Evolutionary conservation across 2,888 invertebrate genomes (phyloP), one percentile per base, ranked within the genome.

Genomic region (Cephus spinipes): DNA sequence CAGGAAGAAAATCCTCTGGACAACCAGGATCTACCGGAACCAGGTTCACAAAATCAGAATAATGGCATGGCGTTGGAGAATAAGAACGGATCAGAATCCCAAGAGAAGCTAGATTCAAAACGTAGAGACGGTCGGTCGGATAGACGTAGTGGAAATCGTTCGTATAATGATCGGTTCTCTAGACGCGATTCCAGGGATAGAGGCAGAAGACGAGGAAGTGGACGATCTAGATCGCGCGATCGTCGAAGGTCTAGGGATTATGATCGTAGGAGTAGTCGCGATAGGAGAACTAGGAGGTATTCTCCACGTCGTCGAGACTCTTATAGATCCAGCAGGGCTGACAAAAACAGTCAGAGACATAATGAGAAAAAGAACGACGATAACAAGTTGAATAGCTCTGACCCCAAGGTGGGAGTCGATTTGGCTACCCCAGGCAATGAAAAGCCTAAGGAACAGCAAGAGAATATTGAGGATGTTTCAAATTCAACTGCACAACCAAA

Each of bases 171-270:
- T 11, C 80, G 87, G 76, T 85, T 83, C 15, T 84, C 83, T 11
- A 84, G 88, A 55, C 85, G 88, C 1, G 85, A 89, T 55, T 88
- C 89, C 1, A 84, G 85, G n/a, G 89, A 90, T 15, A 85, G 86
- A 36, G 84, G 83, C 68, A 84, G 86, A 78, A 85, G 87, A 71
- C 86, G 86, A 4, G 83, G 83, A n/a, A 83, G 86, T 69, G 84
- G 84, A 31, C 86, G 88, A 23, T 90, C 90, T 2, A 85, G 89
- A 33, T 90, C 90, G 0, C 84, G 89, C 68, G 90, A 90, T 81
- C 89, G 87, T n/a, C 83, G 87, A 73, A 84, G 89, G 74, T 89
- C 89, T 1, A 84, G 89, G 30, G 88, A 88, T 73, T 83, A 84
- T 30, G 83, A 83, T 78, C 85, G 88, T 30, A 83, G 87, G 68